A percentile compares a stretch with the other conserved stretches of the same genome.
Conservation (phyloP, 1,140 invertebrate genomes). For the Dinoponera quadriceps region DNA sequence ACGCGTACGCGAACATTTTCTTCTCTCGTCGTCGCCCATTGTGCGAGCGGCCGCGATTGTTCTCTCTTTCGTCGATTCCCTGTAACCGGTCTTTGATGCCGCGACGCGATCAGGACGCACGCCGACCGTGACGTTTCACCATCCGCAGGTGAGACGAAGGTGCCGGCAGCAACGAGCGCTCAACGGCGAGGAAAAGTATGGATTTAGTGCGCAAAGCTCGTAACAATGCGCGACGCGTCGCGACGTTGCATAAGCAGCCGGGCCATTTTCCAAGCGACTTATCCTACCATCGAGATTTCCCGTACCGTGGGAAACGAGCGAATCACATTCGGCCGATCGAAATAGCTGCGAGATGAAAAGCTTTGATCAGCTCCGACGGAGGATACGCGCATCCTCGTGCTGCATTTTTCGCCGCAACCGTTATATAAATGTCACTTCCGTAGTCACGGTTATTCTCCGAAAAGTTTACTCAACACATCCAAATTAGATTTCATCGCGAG, state of each 20-base stretch:
- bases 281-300: slow-evolving; percentile 32
- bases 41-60: slow-evolving; percentile 60
- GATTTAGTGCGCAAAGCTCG: slow-evolving; percentile 57
- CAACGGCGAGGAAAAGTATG: slow-evolving; percentile 61
- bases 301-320: slow-evolving; percentile 41
- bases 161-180: slow-evolving; percentile 30
- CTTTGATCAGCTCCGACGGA: slow-evolving; percentile 9
- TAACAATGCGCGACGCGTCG: slow-evolving; percentile 43
- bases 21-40: slow-evolving; percentile 46
- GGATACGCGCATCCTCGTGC: slow-evolving; percentile 16
- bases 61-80: slow-evolving; percentile 66
- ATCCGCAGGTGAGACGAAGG: slow-evolving; percentile 53
- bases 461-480: not conserved
- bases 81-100: slow-evolving; percentile 62
- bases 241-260: slow-evolving; percentile 34
- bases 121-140: slow-evolving; percentile 69
- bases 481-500: slow-evolving; percentile 10
- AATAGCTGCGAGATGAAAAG: slow-evolving; percentile 44
- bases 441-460: slow-evolving; percentile 17
- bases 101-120: slow-evolving; percentile 64
- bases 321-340: slow-evolving; percentile 22
- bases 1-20: slow-evolving; percentile 37
- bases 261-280: slow-evolving; percentile 58
- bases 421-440: slow-evolving; percentile 14
- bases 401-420: slow-evolving; percentile 14